Conservation (phyloP, 2,888 invertebrate genomes). For the Watsonalla cultraria region DNA sequence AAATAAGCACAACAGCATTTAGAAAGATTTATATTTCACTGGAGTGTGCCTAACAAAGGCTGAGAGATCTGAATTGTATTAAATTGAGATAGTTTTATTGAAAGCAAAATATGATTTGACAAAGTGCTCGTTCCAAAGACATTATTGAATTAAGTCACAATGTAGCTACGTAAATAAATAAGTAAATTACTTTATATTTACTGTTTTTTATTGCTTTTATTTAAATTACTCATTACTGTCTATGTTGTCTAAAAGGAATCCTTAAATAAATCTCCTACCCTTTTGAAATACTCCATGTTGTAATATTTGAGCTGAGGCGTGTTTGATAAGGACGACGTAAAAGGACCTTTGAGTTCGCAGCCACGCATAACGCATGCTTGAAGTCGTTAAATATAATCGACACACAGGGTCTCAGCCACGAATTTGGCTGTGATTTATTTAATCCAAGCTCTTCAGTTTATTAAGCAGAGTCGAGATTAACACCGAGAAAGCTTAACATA, state of each 20-base stretch:
- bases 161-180: conserved; percentile 4
- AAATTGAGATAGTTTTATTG: not conserved
- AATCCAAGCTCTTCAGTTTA: conserved; percentile 60
- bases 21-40: not conserved
- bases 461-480: conserved; percentile 63
- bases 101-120: not conserved
- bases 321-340: too few relatives aligned
- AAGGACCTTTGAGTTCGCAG: too few relatives aligned
- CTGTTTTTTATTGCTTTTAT: conserved; percentile 2
- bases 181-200: conserved; percentile 11
- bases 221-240: too few relatives aligned
- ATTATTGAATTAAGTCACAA: not conserved
- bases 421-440: conserved; percentile 49
- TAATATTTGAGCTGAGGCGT: too few relatives aligned
- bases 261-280: too few relatives aligned
- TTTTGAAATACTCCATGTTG: too few relatives aligned
- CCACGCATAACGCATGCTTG: not conserved
- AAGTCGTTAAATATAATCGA: not conserved
- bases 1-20: not conserved
- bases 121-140: not conserved
- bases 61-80: not conserved
- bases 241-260: too few relatives aligned
- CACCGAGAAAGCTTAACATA: conserved; percentile 51
- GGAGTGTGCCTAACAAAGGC: not conserved
- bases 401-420: conserved; percentile 36